Base-by-base conservation (phyloP, 2,797 vertebrate genomes). In the Dendrocincla tyrannina region DNA sequence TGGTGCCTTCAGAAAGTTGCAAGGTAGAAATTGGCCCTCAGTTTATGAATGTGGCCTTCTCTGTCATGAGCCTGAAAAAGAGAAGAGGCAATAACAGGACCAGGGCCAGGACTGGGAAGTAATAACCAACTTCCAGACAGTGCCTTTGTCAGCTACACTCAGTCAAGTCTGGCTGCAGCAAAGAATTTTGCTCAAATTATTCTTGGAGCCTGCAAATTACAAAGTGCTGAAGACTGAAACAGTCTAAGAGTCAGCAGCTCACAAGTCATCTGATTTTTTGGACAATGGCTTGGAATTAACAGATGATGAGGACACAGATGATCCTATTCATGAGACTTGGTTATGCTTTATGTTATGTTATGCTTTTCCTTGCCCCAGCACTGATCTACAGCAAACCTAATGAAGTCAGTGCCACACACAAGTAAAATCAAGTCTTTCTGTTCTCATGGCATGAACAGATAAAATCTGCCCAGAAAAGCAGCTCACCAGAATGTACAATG, bases 401-500 rank as follows among this genome's bases (percentile, higher is more conserved):
- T 3, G n/a, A 76, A 44, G 24, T n/a, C 66, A 82, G 14, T n/a
- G 17, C 8, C 12, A 52, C 19, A 41, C 5, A 50, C 13, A 50
- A 39, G 10, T 42, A 83, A 82, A 91, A 62, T 17, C 17, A 77
- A 70, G 27, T 47, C n/a, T 49, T 86, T 62, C 13, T 78, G 22
- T 50, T 91, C 86, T 87, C 52, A 25, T 78, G n/a, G 41, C 28
- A 60, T 23, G 17, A 82, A 66, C 4, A 5, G 60, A 47, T 35
- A 62, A 91, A 87, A 66, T 44, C 30, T 66, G 59, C 41, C 70
- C 28, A 77, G 47, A 70, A 85, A 91, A 68, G 63, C 22, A 73
- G 42, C 27, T 13, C 37, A 53, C 7, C 1, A 6, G 37, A 79
- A 69, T 2, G 16, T 8, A 42, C 0, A 3, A 18, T 33, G 28